These are phyloP conservation scores for Rhabdophis nuchalis DNA, from an alignment of 2,797 vertebrate species.

Conservation along the genomic window DNA sequence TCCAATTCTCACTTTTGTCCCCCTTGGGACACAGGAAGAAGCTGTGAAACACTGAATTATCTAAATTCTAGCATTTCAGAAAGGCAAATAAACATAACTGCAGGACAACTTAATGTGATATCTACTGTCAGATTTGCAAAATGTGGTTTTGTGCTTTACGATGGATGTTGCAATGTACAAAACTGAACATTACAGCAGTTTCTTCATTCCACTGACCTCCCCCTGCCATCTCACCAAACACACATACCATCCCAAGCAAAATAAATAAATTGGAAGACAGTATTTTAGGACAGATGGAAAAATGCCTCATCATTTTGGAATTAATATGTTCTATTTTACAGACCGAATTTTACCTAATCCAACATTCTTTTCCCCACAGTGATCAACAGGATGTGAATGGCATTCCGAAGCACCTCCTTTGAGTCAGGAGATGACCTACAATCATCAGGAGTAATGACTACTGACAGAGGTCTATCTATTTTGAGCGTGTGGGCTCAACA, in stretches of 20 bases:
- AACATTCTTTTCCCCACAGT: not conserved
- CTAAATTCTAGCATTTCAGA: not conserved
- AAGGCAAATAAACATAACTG: not conserved
- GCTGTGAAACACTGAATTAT: not conserved
- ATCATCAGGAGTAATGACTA: not conserved
- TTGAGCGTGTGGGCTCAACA: no score
- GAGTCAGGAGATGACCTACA: not conserved
- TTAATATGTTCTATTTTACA: not conserved
- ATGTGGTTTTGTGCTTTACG: slow-evolving; percentile 4
- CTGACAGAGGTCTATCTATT: not conserved
- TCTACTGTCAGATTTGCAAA: slow-evolving; percentile 30
- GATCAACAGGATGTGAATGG: not conserved
- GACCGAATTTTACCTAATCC: not conserved
- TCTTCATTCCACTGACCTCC: slow-evolving; percentile 33
- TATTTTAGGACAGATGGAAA: not conserved
- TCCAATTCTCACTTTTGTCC: not conserved
- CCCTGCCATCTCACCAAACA: not conserved
- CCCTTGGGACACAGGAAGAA: not conserved
- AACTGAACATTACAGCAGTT: slow-evolving; percentile 20
- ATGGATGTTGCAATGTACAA: slow-evolving; percentile 19
- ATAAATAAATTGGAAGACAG: not conserved
- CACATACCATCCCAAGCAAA: not conserved
- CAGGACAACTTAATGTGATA: not conserved
- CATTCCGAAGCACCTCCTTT: not conserved
- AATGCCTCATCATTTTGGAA: not conserved